A percentile compares a stretch with the other conserved stretches of the same genome.
phyloP scores from a whole-genome alignment of 2,797 vertebrate species.

The Coregonus suidteri region DNA sequence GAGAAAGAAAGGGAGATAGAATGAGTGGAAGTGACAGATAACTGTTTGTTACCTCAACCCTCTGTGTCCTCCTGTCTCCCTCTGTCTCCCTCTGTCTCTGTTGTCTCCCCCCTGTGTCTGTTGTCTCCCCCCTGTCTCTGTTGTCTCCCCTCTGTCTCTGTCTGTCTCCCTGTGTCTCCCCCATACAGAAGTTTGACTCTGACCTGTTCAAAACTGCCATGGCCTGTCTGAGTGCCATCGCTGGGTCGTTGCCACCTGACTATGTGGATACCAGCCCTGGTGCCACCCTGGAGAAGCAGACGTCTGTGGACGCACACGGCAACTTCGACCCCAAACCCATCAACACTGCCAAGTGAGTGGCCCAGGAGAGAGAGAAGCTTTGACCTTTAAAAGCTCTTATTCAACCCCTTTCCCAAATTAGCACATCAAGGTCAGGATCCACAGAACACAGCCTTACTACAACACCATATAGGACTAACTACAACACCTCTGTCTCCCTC shows the following conservation, averaged over 20 bases:
- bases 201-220: constrained; percentile 96
- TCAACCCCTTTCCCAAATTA: too few relatives aligned
- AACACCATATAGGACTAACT: neutral
- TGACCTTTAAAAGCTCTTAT: too few relatives aligned
- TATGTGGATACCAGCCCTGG: constrained; percentile 88
- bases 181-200: constrained; percentile 88
- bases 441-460: neutral
- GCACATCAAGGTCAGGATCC: too few relatives aligned
- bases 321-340: constrained; percentile 97
- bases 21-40: neutral
- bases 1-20: neutral
- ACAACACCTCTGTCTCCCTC: too few relatives aligned
- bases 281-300: constrained; percentile 87
- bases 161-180: neutral
- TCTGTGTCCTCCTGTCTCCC: too few relatives aligned
- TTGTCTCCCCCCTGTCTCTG: neutral
- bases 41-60: neutral
- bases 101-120: too few relatives aligned
- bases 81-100: too few relatives aligned
- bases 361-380: neutral
- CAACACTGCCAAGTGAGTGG: constrained; percentile 91
- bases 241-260: constrained; percentile 96
- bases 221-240: constrained; percentile 92
- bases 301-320: constrained; percentile 90
- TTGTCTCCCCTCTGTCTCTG: too few relatives aligned